Evolutionary conservation across 2,888 invertebrate species (phyloP), one percentile per base, ranked within the genome.

Genomic region (Eumacrocentrus americanus): DNA sequence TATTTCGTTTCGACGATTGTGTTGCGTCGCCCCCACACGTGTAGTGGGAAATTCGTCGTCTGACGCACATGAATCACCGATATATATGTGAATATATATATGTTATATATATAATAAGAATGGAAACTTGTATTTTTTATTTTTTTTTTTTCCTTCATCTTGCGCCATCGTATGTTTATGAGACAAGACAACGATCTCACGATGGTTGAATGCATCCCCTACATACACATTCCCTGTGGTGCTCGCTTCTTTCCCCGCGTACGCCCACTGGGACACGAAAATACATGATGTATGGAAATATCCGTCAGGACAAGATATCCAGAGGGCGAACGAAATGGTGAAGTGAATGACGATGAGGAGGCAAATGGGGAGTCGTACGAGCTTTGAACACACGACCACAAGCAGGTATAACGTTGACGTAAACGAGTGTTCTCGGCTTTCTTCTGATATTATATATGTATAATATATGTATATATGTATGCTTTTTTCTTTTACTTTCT

Each of bases 251-350:
- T 16, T 42, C 11, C 18, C n/a, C n/a, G n/a, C n/a, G n/a, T 18
- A 18, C 20, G 42, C 16, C 16, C 16, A 37, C 25, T 52, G 38
- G 37, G 14, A 11, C 23, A 23, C 16, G n/a, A 52, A 25, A 23
- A 40, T 23, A 51, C 22, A 38, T 22, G 52, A 52, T 38, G 18
- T 52, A 52, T 52, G 40, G 40, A 52, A 29, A 40, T 40, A 18
- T 42, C 5, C 16, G 52, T 52, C n/a, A n/a, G n/a, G 20, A 20
- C 9, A 25, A 40, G 14, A n/a, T n/a, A 52, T 16, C 38, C 12
- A 38, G 9, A 14, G 52, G 40, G 40, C 14, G 40, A 38, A 22
- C 40, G 37, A 38, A 29, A 52, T 29, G 16, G 52, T 52, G 14
- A 25, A 52, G 20, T 11, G 42, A 42, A 42, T 20, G 20, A 42